Conservation (phyloP, 1,140 invertebrate species). For the Drosophila orena region DNA sequence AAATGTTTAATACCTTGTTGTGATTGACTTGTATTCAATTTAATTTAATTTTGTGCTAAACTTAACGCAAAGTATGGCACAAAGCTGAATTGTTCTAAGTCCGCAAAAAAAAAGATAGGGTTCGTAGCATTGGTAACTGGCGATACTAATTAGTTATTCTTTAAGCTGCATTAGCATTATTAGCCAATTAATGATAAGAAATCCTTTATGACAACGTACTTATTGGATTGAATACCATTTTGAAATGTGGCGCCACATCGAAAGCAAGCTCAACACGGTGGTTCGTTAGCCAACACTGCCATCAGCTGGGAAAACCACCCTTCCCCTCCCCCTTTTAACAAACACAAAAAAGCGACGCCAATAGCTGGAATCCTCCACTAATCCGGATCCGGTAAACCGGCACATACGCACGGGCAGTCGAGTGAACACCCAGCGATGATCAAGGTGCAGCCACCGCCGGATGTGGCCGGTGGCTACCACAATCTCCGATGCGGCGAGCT, state of each 20-base stretch:
- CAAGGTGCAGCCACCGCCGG: conserved; percentile 37
- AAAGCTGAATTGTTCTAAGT: too few relatives aligned
- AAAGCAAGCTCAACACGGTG: not conserved
- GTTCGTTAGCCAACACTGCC: conserved; percentile 9
- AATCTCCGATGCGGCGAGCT: conserved; percentile 69
- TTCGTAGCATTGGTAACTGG: too few relatives aligned
- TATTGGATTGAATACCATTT: not conserved
- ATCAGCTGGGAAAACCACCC: conserved; percentile 11
- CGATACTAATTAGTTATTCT: too few relatives aligned
- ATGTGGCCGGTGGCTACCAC: conserved; percentile 11
- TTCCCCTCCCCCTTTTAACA: not conserved
- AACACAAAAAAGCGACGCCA: conserved; percentile 26
- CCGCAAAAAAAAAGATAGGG: too few relatives aligned
- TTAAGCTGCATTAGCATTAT: too few relatives aligned
- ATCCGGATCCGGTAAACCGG: not conserved
- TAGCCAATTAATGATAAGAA: too few relatives aligned
- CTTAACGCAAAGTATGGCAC: too few relatives aligned
- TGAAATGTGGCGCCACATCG: not conserved
- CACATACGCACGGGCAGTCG: not conserved
- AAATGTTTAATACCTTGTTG: too few relatives aligned
- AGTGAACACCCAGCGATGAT: conserved; percentile 39
- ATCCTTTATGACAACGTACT: too few relatives aligned
- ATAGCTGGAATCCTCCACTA: not conserved
- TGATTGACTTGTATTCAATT: too few relatives aligned
- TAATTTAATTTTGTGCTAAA: too few relatives aligned